phyloP scores from a whole-genome alignment of 2,888 invertebrate genomes.

The Leptopilina drosophilae region DNA sequence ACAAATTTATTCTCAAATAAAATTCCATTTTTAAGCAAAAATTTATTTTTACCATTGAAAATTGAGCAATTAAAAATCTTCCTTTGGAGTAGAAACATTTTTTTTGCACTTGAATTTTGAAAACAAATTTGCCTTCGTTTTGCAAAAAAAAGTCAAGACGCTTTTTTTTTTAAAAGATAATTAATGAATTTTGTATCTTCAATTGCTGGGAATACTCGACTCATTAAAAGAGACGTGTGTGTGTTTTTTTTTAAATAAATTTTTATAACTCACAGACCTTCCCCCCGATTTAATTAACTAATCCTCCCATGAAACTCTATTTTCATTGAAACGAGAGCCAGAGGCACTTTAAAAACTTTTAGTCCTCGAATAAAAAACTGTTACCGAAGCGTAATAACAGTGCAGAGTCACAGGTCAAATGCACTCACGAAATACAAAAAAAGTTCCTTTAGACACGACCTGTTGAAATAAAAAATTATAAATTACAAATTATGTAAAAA shows the following conservation, averaged over 20 bases:
- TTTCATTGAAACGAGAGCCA: slow-evolving; percentile 20
- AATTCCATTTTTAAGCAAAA: no score
- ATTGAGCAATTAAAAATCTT: no score
- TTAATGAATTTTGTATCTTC: no score
- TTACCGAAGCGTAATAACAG: slow-evolving; percentile 9
- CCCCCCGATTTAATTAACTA: slow-evolving; percentile 17
- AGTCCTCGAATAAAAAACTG: slow-evolving; percentile 17
- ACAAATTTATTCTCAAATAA: no score
- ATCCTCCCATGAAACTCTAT: slow-evolving; percentile 8
- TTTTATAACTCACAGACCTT: slow-evolving; percentile 1
- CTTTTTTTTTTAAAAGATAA: no score
- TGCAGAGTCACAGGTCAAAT: slow-evolving; percentile 14
- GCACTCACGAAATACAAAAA: slow-evolving; percentile 4
- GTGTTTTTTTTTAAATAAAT: not conserved
- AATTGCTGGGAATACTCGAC: not conserved
- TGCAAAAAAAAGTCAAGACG: no score
- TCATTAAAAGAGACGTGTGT: not conserved
- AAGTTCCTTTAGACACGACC: not conserved
- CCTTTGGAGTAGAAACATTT: no score
- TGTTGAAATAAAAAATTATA: not conserved
- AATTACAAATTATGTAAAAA: no score
- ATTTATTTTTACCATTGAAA: no score
- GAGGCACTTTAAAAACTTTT: not conserved
- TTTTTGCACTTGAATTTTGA: not conserved
- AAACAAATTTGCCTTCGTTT: no score